Evolutionary conservation across 1,140 invertebrate species (phyloP).

Genomic region (Trissolcus basalis): DNA sequence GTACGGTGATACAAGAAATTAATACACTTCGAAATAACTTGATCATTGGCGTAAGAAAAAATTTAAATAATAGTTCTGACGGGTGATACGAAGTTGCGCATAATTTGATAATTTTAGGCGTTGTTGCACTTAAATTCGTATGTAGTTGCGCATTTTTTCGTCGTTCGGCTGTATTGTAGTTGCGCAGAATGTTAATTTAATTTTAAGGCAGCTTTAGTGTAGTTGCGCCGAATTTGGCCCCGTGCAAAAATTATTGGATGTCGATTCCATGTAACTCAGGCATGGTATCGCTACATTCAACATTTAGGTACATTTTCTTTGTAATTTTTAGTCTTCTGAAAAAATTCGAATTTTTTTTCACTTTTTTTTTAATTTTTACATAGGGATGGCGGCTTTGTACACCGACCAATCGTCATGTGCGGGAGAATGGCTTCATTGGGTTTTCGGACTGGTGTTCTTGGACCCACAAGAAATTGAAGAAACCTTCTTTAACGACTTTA

Average conservation of each 20-base stretch:
- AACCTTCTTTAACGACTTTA: neutral
- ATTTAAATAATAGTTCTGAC: too few relatives aligned
- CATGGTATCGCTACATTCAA: conserved; percentile 8
- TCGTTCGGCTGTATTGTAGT: too few relatives aligned
- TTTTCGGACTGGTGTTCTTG: conserved; percentile 5
- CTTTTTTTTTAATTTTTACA: neutral
- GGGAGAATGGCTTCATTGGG: conserved; percentile 9
- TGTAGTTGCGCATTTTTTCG: too few relatives aligned
- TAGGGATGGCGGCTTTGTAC: neutral
- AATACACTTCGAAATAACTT: too few relatives aligned
- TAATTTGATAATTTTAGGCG: too few relatives aligned
- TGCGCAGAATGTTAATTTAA: too few relatives aligned
- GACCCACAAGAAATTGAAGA: conserved; percentile 1
- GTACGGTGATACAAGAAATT: too few relatives aligned
- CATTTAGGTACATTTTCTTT: conserved; percentile 8
- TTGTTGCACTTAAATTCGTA: too few relatives aligned
- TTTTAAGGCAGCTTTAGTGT: too few relatives aligned
- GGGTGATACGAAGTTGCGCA: too few relatives aligned
- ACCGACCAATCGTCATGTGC: neutral
- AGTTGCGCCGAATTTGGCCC: neutral
- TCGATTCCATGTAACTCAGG: conserved; percentile 11
- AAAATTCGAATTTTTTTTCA: conserved; percentile 2
- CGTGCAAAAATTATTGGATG: conserved; percentile 3
- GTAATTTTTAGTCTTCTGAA: neutral
- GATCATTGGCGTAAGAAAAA: too few relatives aligned